Evolutionary conservation across 2,113 vertebrate genomes (phyloP).

Genomic region (Cyrtonyx montezumae): DNA sequence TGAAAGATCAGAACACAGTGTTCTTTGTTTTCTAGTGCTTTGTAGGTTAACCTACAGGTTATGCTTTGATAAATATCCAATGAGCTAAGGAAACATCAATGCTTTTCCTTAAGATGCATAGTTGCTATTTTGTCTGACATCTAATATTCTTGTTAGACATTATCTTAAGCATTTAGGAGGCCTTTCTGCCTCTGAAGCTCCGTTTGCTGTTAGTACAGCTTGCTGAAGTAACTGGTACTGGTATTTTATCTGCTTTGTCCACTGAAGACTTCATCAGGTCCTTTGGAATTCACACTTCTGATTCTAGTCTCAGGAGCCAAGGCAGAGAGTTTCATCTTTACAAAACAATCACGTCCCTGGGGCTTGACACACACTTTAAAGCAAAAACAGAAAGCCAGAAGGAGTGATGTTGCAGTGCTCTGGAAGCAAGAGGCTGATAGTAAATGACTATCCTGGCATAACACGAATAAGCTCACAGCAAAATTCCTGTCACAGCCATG

Average conservation of each 20-base stretch:
- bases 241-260: conserved; percentile 28
- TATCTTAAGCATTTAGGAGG: conserved; percentile 31
- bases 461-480: background rate
- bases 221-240: background rate
- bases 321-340: background rate
- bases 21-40: conserved; percentile 58
- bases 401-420: background rate
- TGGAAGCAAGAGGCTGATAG: background rate
- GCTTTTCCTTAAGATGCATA: background rate
- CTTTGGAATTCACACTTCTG: conserved; percentile 36
- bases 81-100: conserved; percentile 49
- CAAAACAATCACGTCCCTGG: background rate
- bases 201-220: background rate
- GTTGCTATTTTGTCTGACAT: conserved; percentile 47
- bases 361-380: conserved; percentile 23
- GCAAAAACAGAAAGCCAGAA: background rate
- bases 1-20: conserved; percentile 37
- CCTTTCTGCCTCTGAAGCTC: background rate
- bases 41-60: conserved; percentile 62
- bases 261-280: background rate
- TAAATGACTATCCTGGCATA: background rate
- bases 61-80: conserved; percentile 67
- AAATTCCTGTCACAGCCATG: background rate
- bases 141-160: conserved; percentile 38
- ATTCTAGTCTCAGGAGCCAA: background rate